Evolutionary conservation across 2,888 invertebrate species (phyloP).

Genomic region (Caenorhabditis wallacei): DNA sequence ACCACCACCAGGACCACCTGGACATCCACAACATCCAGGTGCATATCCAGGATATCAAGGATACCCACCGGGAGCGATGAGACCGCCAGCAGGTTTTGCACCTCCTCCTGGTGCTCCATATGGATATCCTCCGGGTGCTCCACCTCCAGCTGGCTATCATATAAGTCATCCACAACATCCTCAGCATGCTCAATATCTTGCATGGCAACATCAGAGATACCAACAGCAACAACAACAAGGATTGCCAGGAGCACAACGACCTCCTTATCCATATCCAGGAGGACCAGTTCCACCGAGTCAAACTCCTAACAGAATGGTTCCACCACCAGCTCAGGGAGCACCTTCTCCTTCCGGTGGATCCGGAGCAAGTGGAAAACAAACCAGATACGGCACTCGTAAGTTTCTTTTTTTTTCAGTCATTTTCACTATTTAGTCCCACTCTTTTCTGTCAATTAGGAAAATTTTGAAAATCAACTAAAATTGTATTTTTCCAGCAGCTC

Average conservation of each 20-base stretch:
- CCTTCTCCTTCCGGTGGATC: conserved; percentile 63
- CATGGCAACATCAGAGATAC: conserved; percentile 37
- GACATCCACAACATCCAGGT: conserved; percentile 23
- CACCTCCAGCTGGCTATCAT: conserved; percentile 55
- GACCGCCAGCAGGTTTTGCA: conserved; percentile 52
- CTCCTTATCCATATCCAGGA: conserved; percentile 36
- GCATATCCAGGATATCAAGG: conserved; percentile 39
- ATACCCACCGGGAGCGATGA: conserved; percentile 34
- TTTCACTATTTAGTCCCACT: too few species aligned
- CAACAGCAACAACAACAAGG: conserved; percentile 55
- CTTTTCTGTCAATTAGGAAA: too few species aligned
- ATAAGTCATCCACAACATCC: conserved; percentile 71
- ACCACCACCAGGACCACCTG: conserved; percentile 27
- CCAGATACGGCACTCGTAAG: conserved; percentile 57
- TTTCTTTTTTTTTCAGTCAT: background rate
- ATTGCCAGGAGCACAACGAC: conserved; percentile 10
- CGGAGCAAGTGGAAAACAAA: conserved; percentile 26
- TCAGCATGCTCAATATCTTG: conserved; percentile 57
- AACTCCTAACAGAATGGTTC: conserved; percentile 19
- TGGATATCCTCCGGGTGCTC: conserved; percentile 63
- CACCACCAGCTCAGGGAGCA: conserved; percentile 52
- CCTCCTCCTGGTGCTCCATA: conserved; percentile 56
- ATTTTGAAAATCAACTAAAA: too few species aligned
- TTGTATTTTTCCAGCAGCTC: conserved; percentile 42
- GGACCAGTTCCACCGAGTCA: conserved; percentile 27